Evolutionary conservation across 2,888 invertebrate genomes (phyloP).

Genomic region (Dione vanillae): DNA sequence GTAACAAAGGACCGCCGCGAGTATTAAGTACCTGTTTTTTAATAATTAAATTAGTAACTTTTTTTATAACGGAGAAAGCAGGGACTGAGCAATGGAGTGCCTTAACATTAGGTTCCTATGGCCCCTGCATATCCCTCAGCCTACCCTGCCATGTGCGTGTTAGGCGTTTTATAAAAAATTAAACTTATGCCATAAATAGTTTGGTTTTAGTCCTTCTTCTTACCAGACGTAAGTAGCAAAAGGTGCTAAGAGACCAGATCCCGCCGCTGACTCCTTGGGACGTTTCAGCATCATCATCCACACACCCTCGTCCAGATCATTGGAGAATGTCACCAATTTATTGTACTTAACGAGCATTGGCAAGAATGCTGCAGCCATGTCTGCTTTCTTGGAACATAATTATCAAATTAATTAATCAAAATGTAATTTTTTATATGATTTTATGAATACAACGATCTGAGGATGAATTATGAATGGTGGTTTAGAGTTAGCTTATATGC

Average conservation of each 20-base stretch:
- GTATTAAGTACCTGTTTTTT: conserved; percentile 83
- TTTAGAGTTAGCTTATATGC: too few relatives aligned
- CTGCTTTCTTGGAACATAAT: conserved; percentile 86
- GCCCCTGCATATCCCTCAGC: too few relatives aligned
- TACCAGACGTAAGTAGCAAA: conserved; percentile 89
- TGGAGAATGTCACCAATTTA: conserved; percentile 83
- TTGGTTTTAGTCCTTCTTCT: conserved; percentile 27
- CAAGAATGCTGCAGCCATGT: conserved; percentile 91
- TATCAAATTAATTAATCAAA: too few relatives aligned
- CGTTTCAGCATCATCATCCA: conserved; percentile 92
- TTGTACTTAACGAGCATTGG: conserved; percentile 86
- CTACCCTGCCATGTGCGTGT: too few relatives aligned
- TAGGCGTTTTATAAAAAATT: too few relatives aligned
- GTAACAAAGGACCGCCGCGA: conserved; percentile 88
- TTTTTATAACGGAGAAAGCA: too few relatives aligned
- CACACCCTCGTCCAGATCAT: conserved; percentile 88
- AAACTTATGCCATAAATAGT: neutral
- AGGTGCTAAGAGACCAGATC: conserved; percentile 92
- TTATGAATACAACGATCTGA: too few relatives aligned
- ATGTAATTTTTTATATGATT: too few relatives aligned
- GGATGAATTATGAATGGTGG: too few relatives aligned
- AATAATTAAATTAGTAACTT: neutral
- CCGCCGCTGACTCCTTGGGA: conserved; percentile 91
- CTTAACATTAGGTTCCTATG: too few relatives aligned
- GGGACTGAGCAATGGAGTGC: too few relatives aligned